Evolutionary conservation across 1,140 invertebrate species (phyloP), one percentile per base, ranked within the genome.

Genomic region (Ips typographus): DNA sequence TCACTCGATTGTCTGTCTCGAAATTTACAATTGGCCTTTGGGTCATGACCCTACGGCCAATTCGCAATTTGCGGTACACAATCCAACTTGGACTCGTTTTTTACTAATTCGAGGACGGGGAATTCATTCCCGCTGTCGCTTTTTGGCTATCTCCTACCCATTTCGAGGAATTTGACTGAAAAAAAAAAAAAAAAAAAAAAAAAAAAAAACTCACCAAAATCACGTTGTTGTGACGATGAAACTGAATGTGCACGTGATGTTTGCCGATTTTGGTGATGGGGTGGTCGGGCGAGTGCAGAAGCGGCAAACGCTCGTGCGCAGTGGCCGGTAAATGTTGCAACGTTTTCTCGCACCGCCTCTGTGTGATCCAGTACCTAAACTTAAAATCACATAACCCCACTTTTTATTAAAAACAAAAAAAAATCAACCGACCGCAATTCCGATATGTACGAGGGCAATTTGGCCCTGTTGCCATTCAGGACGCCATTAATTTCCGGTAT

Each of bases 331-430:
- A 82, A 83, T 96, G 94, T 77, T 98, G 95, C 1, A 98, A 83
- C 0, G 95, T 97, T 82, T 96, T 97, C 76, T 97, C 94, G 77
- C 95, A 98, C 3, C 96, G 85, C 55, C 94, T 87, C 73, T 95
- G 88, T 3, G 92, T 94, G 62, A 98, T 88, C 93, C 95, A 98
- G 77, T 89, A 94, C 75, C 91, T 93, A 49, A 65, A 57, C 3
- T 8, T 49, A 49, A 49, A 49, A 49, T 22, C 22, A 22, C 22
- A 22, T 22, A 22, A 22, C 22, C 22, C 22, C 22, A 22, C 22
- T 22, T 22, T 22, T 49, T 49, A 8, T 2, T 47, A 49, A 49
- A 49, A 3, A 2, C 1, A 49, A 1, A 22, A 49, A 6, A 61
- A 36, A 71, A 49, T 22, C 22, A 22, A 82, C 82, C 80, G 82